Evolutionary conservation across 2,888 invertebrate genomes (phyloP).

Genomic region (Anoplius nigerrimus): DNA sequence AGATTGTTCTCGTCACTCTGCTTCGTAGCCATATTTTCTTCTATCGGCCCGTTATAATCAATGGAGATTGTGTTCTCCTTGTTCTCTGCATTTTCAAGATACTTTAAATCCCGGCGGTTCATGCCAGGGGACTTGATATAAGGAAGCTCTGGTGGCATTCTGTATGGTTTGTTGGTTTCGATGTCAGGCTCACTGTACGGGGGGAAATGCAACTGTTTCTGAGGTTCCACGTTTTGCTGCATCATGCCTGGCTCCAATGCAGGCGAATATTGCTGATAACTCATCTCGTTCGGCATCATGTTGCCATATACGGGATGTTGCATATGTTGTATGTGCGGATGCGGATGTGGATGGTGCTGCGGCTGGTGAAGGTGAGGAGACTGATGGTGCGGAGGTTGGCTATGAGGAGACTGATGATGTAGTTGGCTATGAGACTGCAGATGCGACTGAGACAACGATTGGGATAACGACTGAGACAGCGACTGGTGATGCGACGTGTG

Average conservation of each 20-base stretch:
- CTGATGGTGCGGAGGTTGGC: constrained; percentile 66
- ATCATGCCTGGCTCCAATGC: constrained; percentile 50
- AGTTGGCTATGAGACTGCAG: constrained; percentile 47
- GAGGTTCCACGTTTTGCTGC: constrained; percentile 57
- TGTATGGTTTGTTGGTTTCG: constrained; percentile 64
- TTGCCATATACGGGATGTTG: constrained; percentile 60
- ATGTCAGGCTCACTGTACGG: constrained; percentile 61
- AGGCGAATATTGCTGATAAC: constrained; percentile 59
- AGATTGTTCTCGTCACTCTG: constrained; percentile 60
- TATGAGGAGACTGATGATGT: constrained; percentile 65
- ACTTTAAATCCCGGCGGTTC: constrained; percentile 71
- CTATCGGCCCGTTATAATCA: constrained; percentile 64
- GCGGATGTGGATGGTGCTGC: constrained; percentile 45
- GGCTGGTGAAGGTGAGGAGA: constrained; percentile 41
- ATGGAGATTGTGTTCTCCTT: constrained; percentile 69
- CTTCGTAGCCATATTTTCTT: constrained; percentile 60
- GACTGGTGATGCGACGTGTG: constrained; percentile 61
- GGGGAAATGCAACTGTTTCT: constrained; percentile 64
- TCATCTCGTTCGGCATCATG: constrained; percentile 53
- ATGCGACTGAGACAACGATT: constrained; percentile 41
- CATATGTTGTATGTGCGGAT: constrained; percentile 54
- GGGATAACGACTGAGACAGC: constrained; percentile 37
- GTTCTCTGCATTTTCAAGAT: constrained; percentile 69
- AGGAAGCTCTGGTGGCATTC: constrained; percentile 69
- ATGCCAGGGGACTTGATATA: constrained; percentile 72